Conservation (phyloP, 2,113 vertebrate genomes). For the Anthoscopus minutus region DNA sequence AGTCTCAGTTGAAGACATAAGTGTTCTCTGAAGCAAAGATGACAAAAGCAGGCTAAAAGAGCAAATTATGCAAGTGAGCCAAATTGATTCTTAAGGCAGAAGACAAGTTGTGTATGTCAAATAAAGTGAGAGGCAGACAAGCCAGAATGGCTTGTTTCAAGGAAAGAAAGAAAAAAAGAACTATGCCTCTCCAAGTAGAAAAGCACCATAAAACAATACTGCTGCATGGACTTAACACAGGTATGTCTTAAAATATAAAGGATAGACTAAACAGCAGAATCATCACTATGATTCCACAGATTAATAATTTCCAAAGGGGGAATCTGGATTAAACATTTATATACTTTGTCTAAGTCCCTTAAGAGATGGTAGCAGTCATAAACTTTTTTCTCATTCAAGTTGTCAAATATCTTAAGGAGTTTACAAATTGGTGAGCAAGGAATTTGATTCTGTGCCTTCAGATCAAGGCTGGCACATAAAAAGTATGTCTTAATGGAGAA, state of each 20-base stretch:
- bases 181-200: neutral
- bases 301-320: neutral
- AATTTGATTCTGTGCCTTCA: neutral
- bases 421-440: neutral
- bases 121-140: neutral
- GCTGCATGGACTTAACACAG: neutral
- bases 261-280: neutral
- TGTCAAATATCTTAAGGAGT: fast-evolving
- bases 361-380: neutral
- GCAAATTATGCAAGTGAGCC: conserved; percentile 11
- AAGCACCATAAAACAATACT: neutral
- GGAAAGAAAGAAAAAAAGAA: neutral
- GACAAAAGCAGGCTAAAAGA: conserved; percentile 30
- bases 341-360: neutral
- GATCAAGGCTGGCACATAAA: neutral
- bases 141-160: neutral
- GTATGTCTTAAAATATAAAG: neutral
- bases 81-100: conserved; percentile 12
- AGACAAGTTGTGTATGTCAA: neutral
- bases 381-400: neutral
- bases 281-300: neutral
- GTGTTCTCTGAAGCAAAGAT: conserved; percentile 26
- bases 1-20: conserved; percentile 9
- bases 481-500: neutral
- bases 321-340: neutral